Evolutionary conservation across 2,888 invertebrate genomes (phyloP), one percentile per base, ranked within the genome.

Genomic region (Tromatobia lineatoria): DNA sequence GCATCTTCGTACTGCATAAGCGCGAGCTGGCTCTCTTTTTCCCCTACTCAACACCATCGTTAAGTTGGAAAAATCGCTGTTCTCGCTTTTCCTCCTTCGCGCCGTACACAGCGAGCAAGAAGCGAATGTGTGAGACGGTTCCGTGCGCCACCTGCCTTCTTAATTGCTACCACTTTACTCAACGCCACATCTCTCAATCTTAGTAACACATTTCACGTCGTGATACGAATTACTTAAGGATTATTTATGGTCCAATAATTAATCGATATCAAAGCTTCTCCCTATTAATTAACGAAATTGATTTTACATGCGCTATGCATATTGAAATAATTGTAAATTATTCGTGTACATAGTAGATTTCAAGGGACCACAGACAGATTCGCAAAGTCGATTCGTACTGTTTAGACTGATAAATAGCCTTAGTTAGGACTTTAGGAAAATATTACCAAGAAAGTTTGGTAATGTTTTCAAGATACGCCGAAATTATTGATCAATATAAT

Each of bases 21-120:
- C 75, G 54, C 52, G 66, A 69, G 75, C 42, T 45, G 18, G 18
- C 11, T 13, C 61, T 11, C 50, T n/a, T 77, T 80, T 80, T 83
- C 83, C 69, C 29, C 54, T 42, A 15, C 64, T 57, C 64, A 59
- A 79, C 77, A 50, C 70, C 77, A 86, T 87, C 87, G 85, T 85
- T 80, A 86, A 78, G 76, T 80, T 82, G 57, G 84, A 87, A 85
- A 85, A 87, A 87, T 87, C 64, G 77, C 76, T 70, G 74, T 38
- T 77, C 59, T 77, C 76, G 50, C 75, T 74, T 79, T 74, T 82
- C 52, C 42, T 79, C 71, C 57, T 71, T 75, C 61, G 47, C 73
- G 45, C 50, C 52, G 11, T 11, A 50, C 66, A 71, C 34, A 42
- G 54, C 59, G 50, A 18, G 23, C 38, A 80, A 69, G 61, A n/a